These are phyloP conservation scores for Zootermopsis nevadensis DNA, from an alignment of 2,888 invertebrate species.

Conservation along the genomic window DNA sequence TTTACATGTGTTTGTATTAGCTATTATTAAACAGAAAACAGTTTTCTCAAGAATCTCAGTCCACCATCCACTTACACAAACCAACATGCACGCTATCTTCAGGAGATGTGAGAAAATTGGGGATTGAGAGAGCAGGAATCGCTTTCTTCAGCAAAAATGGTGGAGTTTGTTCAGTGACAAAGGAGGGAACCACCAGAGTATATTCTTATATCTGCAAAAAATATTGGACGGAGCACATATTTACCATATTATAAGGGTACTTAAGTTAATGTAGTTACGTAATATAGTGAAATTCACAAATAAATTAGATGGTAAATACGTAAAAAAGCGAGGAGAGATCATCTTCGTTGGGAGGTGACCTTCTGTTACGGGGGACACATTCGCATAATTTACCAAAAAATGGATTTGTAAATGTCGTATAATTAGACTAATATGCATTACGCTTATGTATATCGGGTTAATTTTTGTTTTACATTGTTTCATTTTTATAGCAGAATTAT, in stretches of 20 bases:
- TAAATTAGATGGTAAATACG: conserved; percentile 7
- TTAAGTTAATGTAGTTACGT: neutral
- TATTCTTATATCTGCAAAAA: conserved; percentile 3
- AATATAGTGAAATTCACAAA: neutral
- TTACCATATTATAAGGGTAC: neutral
- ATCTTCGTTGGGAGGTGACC: conserved; percentile 45
- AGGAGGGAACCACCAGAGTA: conserved; percentile 43
- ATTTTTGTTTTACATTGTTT: neutral
- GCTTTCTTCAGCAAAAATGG: conserved; percentile 49
- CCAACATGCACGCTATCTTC: conserved; percentile 5
- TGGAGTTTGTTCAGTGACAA: conserved; percentile 44
- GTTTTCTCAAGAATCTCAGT: neutral
- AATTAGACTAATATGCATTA: neutral
- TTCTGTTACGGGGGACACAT: conserved; percentile 33
- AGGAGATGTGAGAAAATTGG: neutral
- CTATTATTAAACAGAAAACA: neutral
- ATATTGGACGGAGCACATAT: conserved; percentile 31
- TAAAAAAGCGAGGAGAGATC: conserved; percentile 45
- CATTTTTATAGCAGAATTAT: neutral
- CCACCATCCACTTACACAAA: neutral
- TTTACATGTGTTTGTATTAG: neutral
- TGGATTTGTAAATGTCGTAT: neutral
- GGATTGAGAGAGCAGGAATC: neutral
- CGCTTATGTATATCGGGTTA: neutral
- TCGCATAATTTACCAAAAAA: conserved; percentile 23